A percentile compares a stretch with the other conserved stretches of the same genome.
Evolutionary conservation across 1,140 invertebrate species (phyloP).

Genomic region (Drosophila micromelanica): DNA sequence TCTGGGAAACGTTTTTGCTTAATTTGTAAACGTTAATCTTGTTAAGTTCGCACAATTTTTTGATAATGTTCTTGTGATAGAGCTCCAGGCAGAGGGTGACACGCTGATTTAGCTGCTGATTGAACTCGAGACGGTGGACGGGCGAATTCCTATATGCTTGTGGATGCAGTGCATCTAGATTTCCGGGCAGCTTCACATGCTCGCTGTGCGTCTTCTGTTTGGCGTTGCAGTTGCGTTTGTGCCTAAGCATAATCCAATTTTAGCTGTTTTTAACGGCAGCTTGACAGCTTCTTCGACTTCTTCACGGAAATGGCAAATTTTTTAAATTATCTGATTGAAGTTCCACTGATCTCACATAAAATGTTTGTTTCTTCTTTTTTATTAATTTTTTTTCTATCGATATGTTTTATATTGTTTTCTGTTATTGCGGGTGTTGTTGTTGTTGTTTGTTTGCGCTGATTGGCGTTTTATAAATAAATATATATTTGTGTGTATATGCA

Average conservation of each 20-base stretch:
- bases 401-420: conserved; percentile 30
- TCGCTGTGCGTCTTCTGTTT: conserved; percentile 58
- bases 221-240: conserved; percentile 62
- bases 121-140: conserved; percentile 48
- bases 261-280: conserved; percentile 53
- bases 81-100: conserved; percentile 65
- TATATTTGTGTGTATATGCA: conserved; percentile 2
- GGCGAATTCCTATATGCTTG: conserved; percentile 4
- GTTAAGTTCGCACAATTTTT: conserved; percentile 50
- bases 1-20: conserved; percentile 65
- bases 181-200: conserved; percentile 64
- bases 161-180: conserved; percentile 48
- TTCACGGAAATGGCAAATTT: neutral
- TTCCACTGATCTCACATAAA: conserved; percentile 1
- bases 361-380: conserved; percentile 2
- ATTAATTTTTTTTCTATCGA: conserved; percentile 1
- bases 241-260: conserved; percentile 82
- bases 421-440: conserved; percentile 21
- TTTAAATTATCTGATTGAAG: too few relatives aligned
- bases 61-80: conserved; percentile 77
- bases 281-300: conserved; percentile 42
- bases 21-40: conserved; percentile 57
- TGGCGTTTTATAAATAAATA: conserved; percentile 10
- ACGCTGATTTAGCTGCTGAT: conserved; percentile 67
- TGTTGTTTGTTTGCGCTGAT: conserved; percentile 1